Evolutionary conservation across 2,113 vertebrate genomes (phyloP).

Genomic region (Petaurus breviceps): DNA sequence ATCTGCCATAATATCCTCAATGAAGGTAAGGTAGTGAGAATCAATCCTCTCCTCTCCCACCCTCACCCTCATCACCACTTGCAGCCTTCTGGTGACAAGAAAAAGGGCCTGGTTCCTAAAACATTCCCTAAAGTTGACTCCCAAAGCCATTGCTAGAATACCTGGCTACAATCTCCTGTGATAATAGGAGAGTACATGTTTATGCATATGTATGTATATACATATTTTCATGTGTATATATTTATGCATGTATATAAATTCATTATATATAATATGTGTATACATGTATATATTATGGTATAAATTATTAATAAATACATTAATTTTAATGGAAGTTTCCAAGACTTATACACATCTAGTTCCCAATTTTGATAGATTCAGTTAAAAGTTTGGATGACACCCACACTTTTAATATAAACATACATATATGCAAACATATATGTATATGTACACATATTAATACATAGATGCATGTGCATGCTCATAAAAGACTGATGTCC

Average conservation of each 20-base stretch:
- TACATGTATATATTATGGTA: not conserved
- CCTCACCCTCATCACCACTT: not conserved
- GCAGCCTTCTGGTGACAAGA: not conserved
- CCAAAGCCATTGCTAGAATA: not conserved
- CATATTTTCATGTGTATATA: not conserved
- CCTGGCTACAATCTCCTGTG: too few species aligned
- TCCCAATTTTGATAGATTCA: not conserved
- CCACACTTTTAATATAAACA: not conserved
- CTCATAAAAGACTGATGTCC: not conserved
- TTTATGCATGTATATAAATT: not conserved
- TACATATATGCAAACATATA: not conserved
- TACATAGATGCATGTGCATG: too few species aligned
- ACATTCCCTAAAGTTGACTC: not conserved
- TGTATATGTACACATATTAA: too few species aligned
- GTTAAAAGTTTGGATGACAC: not conserved
- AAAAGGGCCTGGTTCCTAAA: not conserved
- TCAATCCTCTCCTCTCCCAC: not conserved
- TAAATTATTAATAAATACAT: not conserved
- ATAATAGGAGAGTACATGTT: not conserved
- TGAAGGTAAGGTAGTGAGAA: not conserved
- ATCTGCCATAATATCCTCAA: not conserved
- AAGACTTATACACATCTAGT: not conserved
- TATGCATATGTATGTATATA: not conserved
- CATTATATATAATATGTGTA: too few species aligned
- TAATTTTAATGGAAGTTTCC: not conserved